Base-by-base conservation (phyloP, 2,888 invertebrate genomes). In the Drosophila buzzatii region DNA sequence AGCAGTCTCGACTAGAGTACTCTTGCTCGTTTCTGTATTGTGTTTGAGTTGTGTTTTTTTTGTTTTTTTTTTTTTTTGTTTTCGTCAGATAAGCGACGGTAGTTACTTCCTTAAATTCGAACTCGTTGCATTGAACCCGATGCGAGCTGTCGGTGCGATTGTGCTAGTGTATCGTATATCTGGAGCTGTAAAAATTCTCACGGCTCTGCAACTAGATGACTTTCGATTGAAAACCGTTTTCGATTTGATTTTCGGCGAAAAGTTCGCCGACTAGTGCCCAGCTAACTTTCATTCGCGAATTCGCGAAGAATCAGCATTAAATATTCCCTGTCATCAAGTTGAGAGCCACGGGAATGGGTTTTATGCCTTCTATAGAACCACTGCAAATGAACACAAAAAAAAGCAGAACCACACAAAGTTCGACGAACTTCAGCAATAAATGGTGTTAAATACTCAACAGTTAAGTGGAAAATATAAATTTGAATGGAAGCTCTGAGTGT, bases 101-200 rank as follows among this genome's bases (percentile, higher is more conserved):
- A 39, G 44, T 72, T 76, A 86, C 89, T 86, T 89, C 86, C 86
- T 86, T 69, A 87, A 86, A 89, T 75, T 79, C 58, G 76, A 86
- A 81, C 81, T 79, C 81, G 59, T 73, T 68, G 61, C 75, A 82
- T 69, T 82, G 82, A 85, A 88, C 85, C 59, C 85, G 79, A 81
- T 55, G 57, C 58, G 47, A 20, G 41, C 39, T 33, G 18, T 7
- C 18, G 12, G 2, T 47, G 9, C 6, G 9, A 6, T n/a, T 18
- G 27, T 45, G 10, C n/a, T 5, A 20, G 44, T 59, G 44, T 75
- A 78, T 79, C 81, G 71, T 62, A 70, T 82, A 77, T 78, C 76
- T 79, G 52, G 69, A 53, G 53, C 61, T 80, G 55, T 31, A 45
- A 69, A 65, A 72, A 77, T 80, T 85, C 85, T 83, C 85, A 85